These are phyloP conservation scores for Neoascia interrupta DNA, from an alignment of 2,888 invertebrate genomes.

Conservation along the genomic window DNA sequence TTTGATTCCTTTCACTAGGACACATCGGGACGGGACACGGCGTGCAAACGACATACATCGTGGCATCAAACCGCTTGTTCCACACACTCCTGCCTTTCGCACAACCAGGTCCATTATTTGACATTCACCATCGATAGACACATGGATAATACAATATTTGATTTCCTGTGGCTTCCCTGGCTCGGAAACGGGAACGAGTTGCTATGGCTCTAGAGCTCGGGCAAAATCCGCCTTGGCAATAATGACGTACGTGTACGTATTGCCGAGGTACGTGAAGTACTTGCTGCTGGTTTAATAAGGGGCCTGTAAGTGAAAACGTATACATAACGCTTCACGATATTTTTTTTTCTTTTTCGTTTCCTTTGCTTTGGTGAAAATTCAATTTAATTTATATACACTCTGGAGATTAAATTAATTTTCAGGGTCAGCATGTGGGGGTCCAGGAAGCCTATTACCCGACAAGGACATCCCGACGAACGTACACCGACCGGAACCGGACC, in stretches of 20 bases:
- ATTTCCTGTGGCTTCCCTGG: slow-evolving; percentile 57
- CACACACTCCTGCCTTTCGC: not conserved
- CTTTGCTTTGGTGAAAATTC: too few relatives aligned
- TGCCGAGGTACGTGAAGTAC: slow-evolving; percentile 20
- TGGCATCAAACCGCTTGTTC: not conserved
- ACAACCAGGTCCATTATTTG: slow-evolving; percentile 56
- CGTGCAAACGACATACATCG: slow-evolving; percentile 33
- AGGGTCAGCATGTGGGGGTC: not conserved
- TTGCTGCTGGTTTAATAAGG: too few relatives aligned
- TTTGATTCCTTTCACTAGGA: slow-evolving; percentile 15
- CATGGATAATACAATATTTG: slow-evolving; percentile 61
- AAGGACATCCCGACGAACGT: too few relatives aligned
- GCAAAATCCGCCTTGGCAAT: too few relatives aligned
- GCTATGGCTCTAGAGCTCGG: too few relatives aligned
- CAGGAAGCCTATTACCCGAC: too few relatives aligned
- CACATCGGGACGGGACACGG: not conserved
- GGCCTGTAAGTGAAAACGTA: too few relatives aligned
- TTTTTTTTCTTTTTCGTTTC: too few relatives aligned
- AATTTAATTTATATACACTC: slow-evolving; percentile 51
- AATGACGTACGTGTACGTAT: too few relatives aligned
- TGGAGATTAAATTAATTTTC: slow-evolving; percentile 46
- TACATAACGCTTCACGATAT: too few relatives aligned
- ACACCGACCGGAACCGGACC: too few relatives aligned
- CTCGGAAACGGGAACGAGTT: too few relatives aligned
- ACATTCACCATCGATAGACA: slow-evolving; percentile 53